Conservation (phyloP, 2,797 vertebrate species). For the Sebastes matsubarae region DNA sequence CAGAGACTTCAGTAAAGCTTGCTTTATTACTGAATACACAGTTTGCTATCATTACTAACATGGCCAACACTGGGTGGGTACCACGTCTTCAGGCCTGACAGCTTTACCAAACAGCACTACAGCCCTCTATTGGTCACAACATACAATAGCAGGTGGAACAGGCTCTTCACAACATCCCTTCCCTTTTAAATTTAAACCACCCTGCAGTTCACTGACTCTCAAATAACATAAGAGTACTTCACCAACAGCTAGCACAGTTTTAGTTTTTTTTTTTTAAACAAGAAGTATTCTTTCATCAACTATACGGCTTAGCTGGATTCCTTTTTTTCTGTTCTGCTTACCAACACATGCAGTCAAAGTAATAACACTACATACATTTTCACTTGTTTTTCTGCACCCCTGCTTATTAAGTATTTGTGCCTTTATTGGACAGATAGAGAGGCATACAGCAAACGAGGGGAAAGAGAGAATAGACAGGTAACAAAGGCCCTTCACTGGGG, state of each 20-base stretch:
- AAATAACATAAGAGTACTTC: background rate
- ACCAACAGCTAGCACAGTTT: background rate
- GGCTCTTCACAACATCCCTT: background rate
- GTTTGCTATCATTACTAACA: background rate
- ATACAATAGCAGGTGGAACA: background rate
- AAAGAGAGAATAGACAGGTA: too few relatives aligned
- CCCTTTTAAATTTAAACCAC: background rate
- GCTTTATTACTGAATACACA: background rate
- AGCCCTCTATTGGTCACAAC: background rate
- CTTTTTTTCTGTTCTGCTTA: background rate
- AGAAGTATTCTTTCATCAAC: background rate
- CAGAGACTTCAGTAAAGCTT: background rate
- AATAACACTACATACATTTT: background rate
- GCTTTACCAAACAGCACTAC: background rate
- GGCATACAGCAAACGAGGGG: too few relatives aligned
- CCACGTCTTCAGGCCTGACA: background rate
- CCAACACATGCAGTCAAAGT: background rate
- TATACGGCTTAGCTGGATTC: background rate
- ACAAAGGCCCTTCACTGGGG: too few relatives aligned
- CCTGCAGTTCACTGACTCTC: too few relatives aligned
- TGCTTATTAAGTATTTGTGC: background rate
- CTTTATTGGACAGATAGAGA: too few relatives aligned
- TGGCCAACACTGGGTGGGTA: too few relatives aligned
- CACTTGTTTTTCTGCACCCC: background rate
- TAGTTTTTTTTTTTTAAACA: background rate